Base-by-base conservation (phyloP, 2,113 vertebrate genomes). In the Desmodus rotundus region DNA sequence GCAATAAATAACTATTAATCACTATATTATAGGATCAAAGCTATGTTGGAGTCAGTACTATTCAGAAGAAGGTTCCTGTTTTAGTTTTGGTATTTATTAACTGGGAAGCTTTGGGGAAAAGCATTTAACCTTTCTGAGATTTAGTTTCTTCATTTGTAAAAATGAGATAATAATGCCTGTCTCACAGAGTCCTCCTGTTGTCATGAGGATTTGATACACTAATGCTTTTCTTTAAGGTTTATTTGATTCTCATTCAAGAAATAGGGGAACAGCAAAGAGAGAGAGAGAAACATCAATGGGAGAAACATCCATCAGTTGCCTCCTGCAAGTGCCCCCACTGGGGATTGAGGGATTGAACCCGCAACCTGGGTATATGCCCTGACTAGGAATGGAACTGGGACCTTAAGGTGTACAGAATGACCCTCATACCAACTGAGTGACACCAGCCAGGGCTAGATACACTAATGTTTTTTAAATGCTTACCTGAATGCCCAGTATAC, bases 81-180 rank as follows among this genome's bases (percentile, higher is more conserved):
- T 96, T 72, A 41, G 67, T 93, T 86, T 73, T 72, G 52, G 12
- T 67, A 83, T 73, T 73, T 73, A 58, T 78, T 87, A 93, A 82
- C 33, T 73, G 63, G 45, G 11, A 93, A 90, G 16, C n/a, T 77
- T 77, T 50, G 58, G 20, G 5, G 12, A 65, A 63, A 58, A 89
- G 13, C 47, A 87, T 67, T 56, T 47, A 74, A 83, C 16, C 17
- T 92, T 47, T 24, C 10, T 38, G 15, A 45, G 11, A 47, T 47
- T 68, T 43, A 36, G 0, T 85, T 95, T 91, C 50, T 93, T 94
- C 70, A 91, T 81, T 88, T 91, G 12, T 63, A 83, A 91, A 88
- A 82, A 17, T 72, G 22, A 77, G 33, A 65, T 50, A 68, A 76
- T 76, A 70, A 73, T 87, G 43, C 28, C 43, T 89, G 6, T 72